Evolutionary conservation across 2,888 invertebrate species (phyloP), one percentile per base, ranked within the genome.

Genomic region (Ecliptopera silaceata): DNA sequence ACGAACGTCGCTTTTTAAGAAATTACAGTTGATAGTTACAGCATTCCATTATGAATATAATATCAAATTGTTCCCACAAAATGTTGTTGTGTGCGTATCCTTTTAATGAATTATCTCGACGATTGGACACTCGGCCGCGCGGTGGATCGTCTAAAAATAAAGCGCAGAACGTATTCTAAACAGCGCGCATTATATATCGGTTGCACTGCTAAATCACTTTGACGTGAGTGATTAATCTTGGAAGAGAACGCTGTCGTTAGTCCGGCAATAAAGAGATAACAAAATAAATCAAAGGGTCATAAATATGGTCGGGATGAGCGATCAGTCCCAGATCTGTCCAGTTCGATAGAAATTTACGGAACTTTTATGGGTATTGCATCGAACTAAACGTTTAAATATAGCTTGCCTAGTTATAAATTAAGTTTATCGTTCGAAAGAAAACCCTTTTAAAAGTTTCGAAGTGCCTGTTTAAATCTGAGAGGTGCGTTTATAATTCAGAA

Each of bases 211-310:
- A 91, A 91, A 91, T 91, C 90, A 90, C 82, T 82, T 78, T 82
- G 90, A 89, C 89, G 80, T 74, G 74, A 77, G 88, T 87, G 86
- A 91, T 91, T 89, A 89, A 91, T 91, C 89, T 90, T 84, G 78
- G 66, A 85, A 81, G 78, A 88, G 88, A 88, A 89, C 83, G 88
- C 84, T 90, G 90, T 91, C 90, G 88, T 89, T 90, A 89, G 86
- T 71, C 79, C 64, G 74, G 87, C 88, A 88, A 89, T 91, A 90
- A 90, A 90, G 88, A 85, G 87, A 88, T 89, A 90, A 89, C 86
- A 87, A 88, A 89, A 91, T 91, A 91, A 91, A 91, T 90, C 90
- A 91, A 89, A 89, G 71, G 69, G 81, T 85, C 81, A 88, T 91
- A 89, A 91, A 89, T 89, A 89, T 80, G 73, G 74, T 61, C 77